A percentile compares a stretch with the other conserved stretches of the same genome.
Conservation (phyloP, 2,797 vertebrate species). For the Rallus crepitans region DNA sequence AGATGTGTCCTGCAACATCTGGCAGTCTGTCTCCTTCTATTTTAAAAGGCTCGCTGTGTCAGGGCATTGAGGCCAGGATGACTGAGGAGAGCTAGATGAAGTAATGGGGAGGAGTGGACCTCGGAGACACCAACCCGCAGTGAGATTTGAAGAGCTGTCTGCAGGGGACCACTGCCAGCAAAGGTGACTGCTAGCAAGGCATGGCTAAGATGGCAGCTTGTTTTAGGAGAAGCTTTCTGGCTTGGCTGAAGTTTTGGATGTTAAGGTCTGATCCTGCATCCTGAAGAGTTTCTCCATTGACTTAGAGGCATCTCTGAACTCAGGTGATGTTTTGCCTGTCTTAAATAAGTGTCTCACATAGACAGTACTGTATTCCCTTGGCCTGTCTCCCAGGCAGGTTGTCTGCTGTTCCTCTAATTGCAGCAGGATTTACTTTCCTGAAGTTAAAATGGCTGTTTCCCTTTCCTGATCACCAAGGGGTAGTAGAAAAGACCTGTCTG, state of each 20-base stretch:
- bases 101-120: background rate
- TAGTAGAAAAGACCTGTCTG: background rate
- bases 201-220: background rate
- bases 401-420: background rate
- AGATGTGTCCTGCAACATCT: background rate
- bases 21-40: background rate
- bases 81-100: background rate
- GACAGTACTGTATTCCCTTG: background rate
- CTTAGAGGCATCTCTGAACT: background rate
- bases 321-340: background rate
- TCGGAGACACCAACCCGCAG: background rate
- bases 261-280: background rate
- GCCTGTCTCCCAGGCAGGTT: background rate
- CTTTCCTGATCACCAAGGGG: background rate
- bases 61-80: rapidly evolving
- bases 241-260: background rate
- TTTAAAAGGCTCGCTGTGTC: background rate
- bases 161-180: background rate
- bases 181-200: background rate
- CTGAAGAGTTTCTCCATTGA: background rate
- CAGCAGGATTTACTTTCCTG: background rate
- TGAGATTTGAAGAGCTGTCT: background rate
- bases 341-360: rapidly evolving
- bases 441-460: background rate
- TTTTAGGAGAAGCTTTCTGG: background rate